Evolutionary conservation across 2,888 invertebrate species (phyloP).

Genomic region (Theristus sp.): DNA sequence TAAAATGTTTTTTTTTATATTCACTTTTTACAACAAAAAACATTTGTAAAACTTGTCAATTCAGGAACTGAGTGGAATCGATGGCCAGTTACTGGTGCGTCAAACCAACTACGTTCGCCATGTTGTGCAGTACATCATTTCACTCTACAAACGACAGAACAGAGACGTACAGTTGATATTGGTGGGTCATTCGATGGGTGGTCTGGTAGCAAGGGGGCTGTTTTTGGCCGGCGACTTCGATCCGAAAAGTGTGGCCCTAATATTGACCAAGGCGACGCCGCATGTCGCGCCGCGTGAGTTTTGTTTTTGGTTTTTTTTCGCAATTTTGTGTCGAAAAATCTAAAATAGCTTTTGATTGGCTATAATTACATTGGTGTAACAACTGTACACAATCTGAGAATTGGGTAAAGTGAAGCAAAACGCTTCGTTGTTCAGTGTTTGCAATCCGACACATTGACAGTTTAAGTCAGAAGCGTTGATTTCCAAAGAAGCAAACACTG

Average conservation of each 20-base stretch:
- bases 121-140: slow-evolving; percentile 47
- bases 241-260: slow-evolving; percentile 43
- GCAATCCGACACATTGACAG: too few species aligned
- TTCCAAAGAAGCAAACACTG: too few species aligned
- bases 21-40: too few species aligned
- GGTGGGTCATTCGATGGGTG: slow-evolving; percentile 91
- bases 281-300: slow-evolving; percentile 44
- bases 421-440: too few species aligned
- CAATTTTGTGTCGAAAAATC: too few species aligned
- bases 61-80: slow-evolving; percentile 59
- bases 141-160: slow-evolving; percentile 16
- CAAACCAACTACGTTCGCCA: slow-evolving; percentile 54
- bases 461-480: too few species aligned
- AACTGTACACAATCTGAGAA: too few species aligned
- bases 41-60: too few species aligned
- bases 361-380: too few species aligned
- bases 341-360: too few species aligned
- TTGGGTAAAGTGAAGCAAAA: too few species aligned
- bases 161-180: slow-evolving; percentile 43
- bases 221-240: slow-evolving; percentile 44
- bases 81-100: slow-evolving; percentile 57
- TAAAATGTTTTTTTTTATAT: too few species aligned
- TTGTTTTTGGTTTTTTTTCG: neutral
- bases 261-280: slow-evolving; percentile 66
- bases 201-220: slow-evolving; percentile 56